Evolutionary conservation across 2,888 invertebrate genomes (phyloP), one percentile per base, ranked within the genome.

Genomic region (Ochropleura leucogaster): DNA sequence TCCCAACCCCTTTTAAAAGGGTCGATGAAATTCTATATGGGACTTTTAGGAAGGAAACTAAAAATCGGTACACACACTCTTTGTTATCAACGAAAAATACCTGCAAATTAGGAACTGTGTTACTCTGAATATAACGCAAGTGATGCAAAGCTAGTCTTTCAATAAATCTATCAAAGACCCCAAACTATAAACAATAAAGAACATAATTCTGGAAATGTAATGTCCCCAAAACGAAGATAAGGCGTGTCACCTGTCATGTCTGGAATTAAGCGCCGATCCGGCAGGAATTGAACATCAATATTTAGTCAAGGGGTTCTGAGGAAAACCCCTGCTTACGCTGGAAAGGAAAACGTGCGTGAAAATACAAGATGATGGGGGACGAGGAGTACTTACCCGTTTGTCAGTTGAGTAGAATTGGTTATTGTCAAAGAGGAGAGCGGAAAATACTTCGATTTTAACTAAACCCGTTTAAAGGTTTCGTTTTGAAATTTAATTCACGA

Each of bases 201-300:
- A 64, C 30, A 57, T 55, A 1, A n/a, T 68, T 55, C 40, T 46
- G 14, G 30, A 68, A 75, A 71, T n/a, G 46, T 59, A 66, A 74
- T 67, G 40, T 49, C 46, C 44, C 68, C 55, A 64, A 18, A 79
- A 57, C 55, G 42, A 20, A 12, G 64, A 53, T 47, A 55, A 47
- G 68, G 68, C 46, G 30, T 51, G 47, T 18, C 80, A 66, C 51
- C 60, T 71, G 80, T 80, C 71, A 71, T 71, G 46, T 18, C 8
- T 57, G 72, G 55, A 40, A 77, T 72, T 77, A 78, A 57, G 44
- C 55, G 63, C 55, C 62, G 55, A 77, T 57, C 49, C 47, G 60
- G 40, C 72, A 65, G 47, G 72, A 77, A 65, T 66, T 55, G 77
- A 77, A 14, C 46, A 60, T 18, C 49, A 55, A 57, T 73, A 16